Base-by-base conservation (phyloP, 2,113 vertebrate genomes). In the Mobula birostris region DNA sequence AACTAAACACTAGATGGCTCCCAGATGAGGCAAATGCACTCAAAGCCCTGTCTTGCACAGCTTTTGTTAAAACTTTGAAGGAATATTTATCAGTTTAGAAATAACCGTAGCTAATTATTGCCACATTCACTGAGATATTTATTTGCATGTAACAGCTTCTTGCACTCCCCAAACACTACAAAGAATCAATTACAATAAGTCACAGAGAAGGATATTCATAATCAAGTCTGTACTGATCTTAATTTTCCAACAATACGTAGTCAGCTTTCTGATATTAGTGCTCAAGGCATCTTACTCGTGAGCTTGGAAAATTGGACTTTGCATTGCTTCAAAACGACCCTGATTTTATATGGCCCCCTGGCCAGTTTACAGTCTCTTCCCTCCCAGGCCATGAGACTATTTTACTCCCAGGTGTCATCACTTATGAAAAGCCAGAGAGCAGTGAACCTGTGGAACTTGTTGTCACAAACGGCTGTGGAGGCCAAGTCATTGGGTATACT, bases 41-140 rank as follows among this genome's bases (percentile, higher is more conserved):
- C 11, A 58, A 15, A 88, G 21, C 27, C 0, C 80, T 66, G 58
- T n/a, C 27, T 66, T 12, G 27, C 15, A 0, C n/a, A n/a, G 85
- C 85, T 88, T 63, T 88, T n/a, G 58, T 88, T 66, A 63, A 36
- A 29, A 63, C 85, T 63, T 88, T 88, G 85, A 88, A 15, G n/a
- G 77, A 36, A 79, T 85, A 58, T 85, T 58, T 27, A 19, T 7
- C 32, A 48, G 79, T 82, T 19, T 48, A 32, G 78, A 80, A 80
- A 80, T 80, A 80, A 82, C 15, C 14, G n/a, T 79, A 79, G n/a
- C 77, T 79, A 36, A 82, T 83, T 83, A 21, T 83, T 58, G 56
- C 80, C 48, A 56, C 7, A 56, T 56, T 27, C 48, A 80, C 40
- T 19, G 36, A 80, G 40, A 32, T 1, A 9, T 40, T 80, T 80